These are phyloP conservation scores for Empis stercorea DNA, from an alignment of 2,888 invertebrate genomes.

Conservation along the genomic window DNA sequence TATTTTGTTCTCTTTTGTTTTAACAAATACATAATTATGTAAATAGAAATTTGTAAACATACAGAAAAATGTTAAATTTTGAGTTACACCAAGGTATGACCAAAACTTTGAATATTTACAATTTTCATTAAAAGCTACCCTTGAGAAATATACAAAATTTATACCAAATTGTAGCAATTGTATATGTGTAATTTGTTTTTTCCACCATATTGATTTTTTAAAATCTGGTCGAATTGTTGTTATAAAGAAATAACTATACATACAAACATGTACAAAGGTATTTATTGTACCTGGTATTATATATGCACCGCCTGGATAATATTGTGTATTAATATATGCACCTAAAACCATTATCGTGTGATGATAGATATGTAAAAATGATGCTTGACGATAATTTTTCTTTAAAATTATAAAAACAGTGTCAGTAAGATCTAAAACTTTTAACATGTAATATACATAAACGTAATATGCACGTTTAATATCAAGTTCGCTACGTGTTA, in stretches of 20 bases:
- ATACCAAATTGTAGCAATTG: conserved; percentile 60
- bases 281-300: conserved; percentile 54
- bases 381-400: conserved; percentile 53
- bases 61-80: conserved; percentile 51
- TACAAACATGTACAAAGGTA: conserved; percentile 60
- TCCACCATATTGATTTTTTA: conserved; percentile 64
- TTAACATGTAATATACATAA: conserved; percentile 49
- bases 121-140: conserved; percentile 35
- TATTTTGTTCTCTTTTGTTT: not conserved
- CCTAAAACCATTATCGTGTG: conserved; percentile 49
- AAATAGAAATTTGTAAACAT: conserved; percentile 54
- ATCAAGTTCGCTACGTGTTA: not conserved
- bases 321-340: conserved; percentile 45
- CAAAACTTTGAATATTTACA: conserved; percentile 48
- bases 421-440: conserved; percentile 50
- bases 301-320: conserved; percentile 51
- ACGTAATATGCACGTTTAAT: not conserved
- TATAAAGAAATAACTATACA: conserved; percentile 72
- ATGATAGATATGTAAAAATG: conserved; percentile 58
- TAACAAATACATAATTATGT: not conserved
- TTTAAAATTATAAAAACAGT: conserved; percentile 56
- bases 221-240: conserved; percentile 55
- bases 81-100: conserved; percentile 44
- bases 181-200: conserved; percentile 66
- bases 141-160: conserved; percentile 41